Base-by-base conservation (phyloP, 2,797 vertebrate species). In the Geotrypetes seraphini region DNA sequence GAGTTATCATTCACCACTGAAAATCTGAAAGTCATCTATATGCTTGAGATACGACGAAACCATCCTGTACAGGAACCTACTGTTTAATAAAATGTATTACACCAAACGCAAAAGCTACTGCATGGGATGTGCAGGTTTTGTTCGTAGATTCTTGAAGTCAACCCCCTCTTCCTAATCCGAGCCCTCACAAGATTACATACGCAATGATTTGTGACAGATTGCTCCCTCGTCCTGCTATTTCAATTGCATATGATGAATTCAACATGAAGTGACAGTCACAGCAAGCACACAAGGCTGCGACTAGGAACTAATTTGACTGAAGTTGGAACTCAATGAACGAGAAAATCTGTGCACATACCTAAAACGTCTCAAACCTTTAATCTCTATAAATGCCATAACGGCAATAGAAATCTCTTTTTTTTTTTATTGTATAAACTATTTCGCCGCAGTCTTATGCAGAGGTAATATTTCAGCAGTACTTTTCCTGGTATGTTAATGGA, bases 1-100 rank as follows among this genome's bases (percentile, higher is more conserved):
- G 84, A 90, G 85, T 87, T 87, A 90, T 92, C 82, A 80, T 83
- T 86, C 71, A 67, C 69, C 62, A 45, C 67, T 80, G 79, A 77
- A 77, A 75, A 69, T 39, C 61, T 51, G 61, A 77, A 61, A 64
- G 37, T 55, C 63, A 59, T 69, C 76, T 71, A 53, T 60, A 55
- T 57, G 63, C 67, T 46, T 47, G 41, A 64, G 69, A 56, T 56
- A 51, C 48, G 56, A 47, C 50, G 32, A 25, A 64, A 50, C 46
- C 28, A 17, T 12, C 16, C 28, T n/a, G 28, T 31, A 31, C 50
- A n/a, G 40, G 36, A 47, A 27, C 27, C 22, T 31, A 19, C 29
- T 19, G 35, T 33, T 25, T 44, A 37, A 56, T 51, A 30, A 52
- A 59, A 63, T 10, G 17, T 25, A 18, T 46, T 43, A 50, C 12